Evolutionary conservation across 2,888 invertebrate genomes (phyloP).

Genomic region (Lomographa bimaculata): DNA sequence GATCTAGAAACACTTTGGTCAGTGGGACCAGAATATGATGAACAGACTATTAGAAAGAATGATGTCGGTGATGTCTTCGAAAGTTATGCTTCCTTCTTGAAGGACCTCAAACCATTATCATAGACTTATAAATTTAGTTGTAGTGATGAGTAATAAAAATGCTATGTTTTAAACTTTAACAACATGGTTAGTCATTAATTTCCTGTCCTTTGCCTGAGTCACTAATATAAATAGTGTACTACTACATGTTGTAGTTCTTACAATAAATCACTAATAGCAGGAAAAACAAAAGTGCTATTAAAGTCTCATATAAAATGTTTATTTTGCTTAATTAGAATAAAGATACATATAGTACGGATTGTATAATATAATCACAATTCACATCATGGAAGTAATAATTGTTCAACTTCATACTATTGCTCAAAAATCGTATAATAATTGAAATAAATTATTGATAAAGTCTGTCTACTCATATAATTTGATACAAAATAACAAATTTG

Average conservation of each 20-base stretch:
- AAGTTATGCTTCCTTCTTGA: conserved; percentile 86
- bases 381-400: conserved; percentile 38
- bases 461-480: conserved; percentile 55
- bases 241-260: no score
- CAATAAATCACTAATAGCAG: no score
- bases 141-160: no score
- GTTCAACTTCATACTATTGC: conserved; percentile 26
- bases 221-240: no score
- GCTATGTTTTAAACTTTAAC: no score
- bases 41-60: conserved; percentile 85
- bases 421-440: conserved; percentile 19
- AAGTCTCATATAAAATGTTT: conserved; percentile 84
- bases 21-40: conserved; percentile 92
- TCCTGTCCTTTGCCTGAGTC: no score
- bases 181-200: no score
- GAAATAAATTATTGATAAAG: conserved; percentile 22
- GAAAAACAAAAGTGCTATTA: conserved; percentile 50
- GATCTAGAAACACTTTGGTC: conserved; percentile 97
- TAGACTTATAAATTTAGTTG: conserved; percentile 35
- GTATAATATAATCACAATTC: conserved; percentile 68
- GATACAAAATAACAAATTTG: conserved; percentile 76
- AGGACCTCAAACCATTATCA: conserved; percentile 85
- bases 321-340: conserved; percentile 77
- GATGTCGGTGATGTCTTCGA: conserved; percentile 86
- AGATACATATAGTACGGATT: conserved; percentile 74